Percentiles rank a stretch among this genome's conserved stretches.
These are phyloP conservation scores for Parnassius mnemosyne DNA, from an alignment of 2,888 invertebrate genomes.

Conservation along the genomic window DNA sequence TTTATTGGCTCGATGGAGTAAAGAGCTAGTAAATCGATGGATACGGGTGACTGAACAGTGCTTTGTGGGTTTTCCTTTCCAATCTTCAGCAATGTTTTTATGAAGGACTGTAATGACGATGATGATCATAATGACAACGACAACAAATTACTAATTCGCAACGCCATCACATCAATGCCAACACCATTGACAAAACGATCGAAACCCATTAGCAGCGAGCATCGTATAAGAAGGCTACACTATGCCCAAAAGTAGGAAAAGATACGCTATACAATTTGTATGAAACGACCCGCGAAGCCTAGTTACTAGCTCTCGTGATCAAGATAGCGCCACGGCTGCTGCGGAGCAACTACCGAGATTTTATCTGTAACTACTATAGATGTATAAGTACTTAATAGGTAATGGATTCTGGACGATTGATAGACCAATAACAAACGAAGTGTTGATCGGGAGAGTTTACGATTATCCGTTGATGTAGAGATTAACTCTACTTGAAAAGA, in stretches of 20 bases:
- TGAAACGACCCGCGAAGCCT: conserved; percentile 68
- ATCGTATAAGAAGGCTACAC: conserved; percentile 71
- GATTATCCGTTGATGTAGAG: neutral
- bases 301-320: conserved; percentile 63
- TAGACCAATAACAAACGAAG: conserved; percentile 67
- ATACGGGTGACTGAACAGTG: too few relatives aligned
- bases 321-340: conserved; percentile 67
- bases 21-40: too few relatives aligned
- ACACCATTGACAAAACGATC: too few relatives aligned
- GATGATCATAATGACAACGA: too few relatives aligned
- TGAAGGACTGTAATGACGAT: too few relatives aligned
- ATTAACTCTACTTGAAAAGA: too few relatives aligned
- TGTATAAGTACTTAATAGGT: conserved; percentile 48
- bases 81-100: too few relatives aligned
- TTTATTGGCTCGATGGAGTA: too few relatives aligned
- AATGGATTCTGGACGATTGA: conserved; percentile 60
- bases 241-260: conserved; percentile 75
- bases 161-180: too few relatives aligned
- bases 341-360: conserved; percentile 62
- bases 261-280: conserved; percentile 79
- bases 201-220: conserved; percentile 40
- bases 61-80: too few relatives aligned
- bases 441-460: conserved; percentile 51
- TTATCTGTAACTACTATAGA: conserved; percentile 57
- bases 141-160: too few relatives aligned